phyloP scores from a whole-genome alignment of 1,140 invertebrate species.

The Rhizoglyphus robini region DNA sequence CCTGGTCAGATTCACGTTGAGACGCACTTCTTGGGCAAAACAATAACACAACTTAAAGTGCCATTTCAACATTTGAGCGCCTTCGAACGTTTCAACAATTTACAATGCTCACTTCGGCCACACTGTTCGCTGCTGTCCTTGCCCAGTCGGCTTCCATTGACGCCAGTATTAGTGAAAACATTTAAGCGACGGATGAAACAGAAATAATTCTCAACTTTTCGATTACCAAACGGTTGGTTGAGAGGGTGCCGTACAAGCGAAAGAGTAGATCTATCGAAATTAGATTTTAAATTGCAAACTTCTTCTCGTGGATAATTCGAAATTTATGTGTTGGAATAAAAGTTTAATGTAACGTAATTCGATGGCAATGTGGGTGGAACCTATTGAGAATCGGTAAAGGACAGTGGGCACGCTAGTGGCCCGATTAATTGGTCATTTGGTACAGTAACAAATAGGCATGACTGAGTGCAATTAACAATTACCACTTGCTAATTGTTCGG shows the following conservation, averaged over 20 bases:
- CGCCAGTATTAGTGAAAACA: constrained; percentile 6
- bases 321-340: constrained; percentile 4
- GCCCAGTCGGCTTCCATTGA: too few relatives aligned
- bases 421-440: neutral
- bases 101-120: too few relatives aligned
- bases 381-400: neutral
- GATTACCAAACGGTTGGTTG: neutral
- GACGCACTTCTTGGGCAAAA: too few relatives aligned
- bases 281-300: constrained; percentile 12
- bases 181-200: neutral
- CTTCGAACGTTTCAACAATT: too few relatives aligned
- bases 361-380: neutral
- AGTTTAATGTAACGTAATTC: neutral
- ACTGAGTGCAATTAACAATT: neutral
- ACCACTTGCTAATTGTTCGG: neutral
- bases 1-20: too few relatives aligned
- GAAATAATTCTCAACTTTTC: constrained; percentile 14
- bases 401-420: neutral
- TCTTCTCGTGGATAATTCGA: constrained; percentile 5
- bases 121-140: too few relatives aligned
- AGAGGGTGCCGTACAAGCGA: neutral
- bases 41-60: too few relatives aligned
- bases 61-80: too few relatives aligned
- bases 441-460: neutral
- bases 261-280: constrained; percentile 1